Conservation (phyloP, 2,888 invertebrate genomes). For the Ernsta delagoae region DNA sequence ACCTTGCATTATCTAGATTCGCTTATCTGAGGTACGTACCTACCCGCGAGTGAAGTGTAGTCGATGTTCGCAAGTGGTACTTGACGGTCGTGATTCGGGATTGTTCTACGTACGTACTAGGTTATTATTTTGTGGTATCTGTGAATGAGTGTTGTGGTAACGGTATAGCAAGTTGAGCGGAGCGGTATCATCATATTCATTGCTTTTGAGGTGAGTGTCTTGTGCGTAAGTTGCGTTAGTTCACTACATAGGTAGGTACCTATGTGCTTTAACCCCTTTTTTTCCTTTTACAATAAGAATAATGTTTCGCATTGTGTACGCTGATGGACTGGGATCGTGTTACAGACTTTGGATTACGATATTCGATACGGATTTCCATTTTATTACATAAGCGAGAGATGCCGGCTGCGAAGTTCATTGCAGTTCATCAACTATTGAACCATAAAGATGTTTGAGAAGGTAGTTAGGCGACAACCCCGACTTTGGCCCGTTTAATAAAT, state of each 20-base stretch:
- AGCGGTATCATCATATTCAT: constrained; percentile 23
- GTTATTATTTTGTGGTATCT: constrained; percentile 44
- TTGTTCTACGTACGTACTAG: constrained; percentile 20
- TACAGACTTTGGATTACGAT: constrained; percentile 30
- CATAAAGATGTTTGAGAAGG: too few relatives aligned
- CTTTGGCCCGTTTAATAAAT: too few relatives aligned
- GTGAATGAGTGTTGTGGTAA: constrained; percentile 47
- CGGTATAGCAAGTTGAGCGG: constrained; percentile 35
- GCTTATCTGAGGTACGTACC: constrained; percentile 64
- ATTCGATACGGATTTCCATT: constrained; percentile 31
- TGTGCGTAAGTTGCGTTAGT: constrained; percentile 9
- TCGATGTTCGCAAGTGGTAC: constrained; percentile 61
- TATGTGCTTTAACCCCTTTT: constrained; percentile 13
- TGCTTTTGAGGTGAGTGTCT: constrained; percentile 32
- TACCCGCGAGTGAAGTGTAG: constrained; percentile 48
- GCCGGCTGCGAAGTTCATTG: constrained; percentile 24
- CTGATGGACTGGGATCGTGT: constrained; percentile 2
- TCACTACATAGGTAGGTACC: neutral
- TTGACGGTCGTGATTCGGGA: constrained; percentile 58
- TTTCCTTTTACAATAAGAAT: neutral
- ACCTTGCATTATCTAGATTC: constrained; percentile 77
- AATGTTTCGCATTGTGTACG: constrained; percentile 3
- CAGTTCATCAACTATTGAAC: constrained; percentile 16
- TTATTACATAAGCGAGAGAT: constrained; percentile 25
- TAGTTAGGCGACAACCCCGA: too few relatives aligned